A percentile compares a stretch with the other conserved stretches of the same genome.
Evolutionary conservation across 2,797 vertebrate species (phyloP).

Genomic region (Sebastes minor): DNA sequence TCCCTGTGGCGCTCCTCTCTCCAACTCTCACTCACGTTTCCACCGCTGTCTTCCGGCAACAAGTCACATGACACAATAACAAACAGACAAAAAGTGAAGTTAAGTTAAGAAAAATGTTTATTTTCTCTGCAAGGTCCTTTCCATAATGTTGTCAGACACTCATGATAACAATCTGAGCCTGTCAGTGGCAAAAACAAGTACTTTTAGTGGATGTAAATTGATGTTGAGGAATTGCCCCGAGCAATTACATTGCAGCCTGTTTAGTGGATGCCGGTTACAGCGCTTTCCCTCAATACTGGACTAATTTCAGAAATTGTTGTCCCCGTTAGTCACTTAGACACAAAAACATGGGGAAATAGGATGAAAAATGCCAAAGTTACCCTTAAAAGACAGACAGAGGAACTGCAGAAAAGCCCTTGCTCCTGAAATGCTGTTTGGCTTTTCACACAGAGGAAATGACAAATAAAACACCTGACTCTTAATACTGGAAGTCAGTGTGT

Average conservation of each 20-base stretch:
- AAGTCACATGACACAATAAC: background rate
- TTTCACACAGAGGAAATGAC: conserved; percentile 18
- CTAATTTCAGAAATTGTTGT: background rate
- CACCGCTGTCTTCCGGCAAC: background rate
- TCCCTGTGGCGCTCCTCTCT: background rate
- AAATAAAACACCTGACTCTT: background rate
- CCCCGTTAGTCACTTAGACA: background rate
- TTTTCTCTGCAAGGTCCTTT: too few species aligned
- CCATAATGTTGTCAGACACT: too few species aligned
- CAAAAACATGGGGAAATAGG: background rate
- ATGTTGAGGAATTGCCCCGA: accelerated
- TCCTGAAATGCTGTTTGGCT: background rate
- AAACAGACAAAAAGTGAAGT: background rate
- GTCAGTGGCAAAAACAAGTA: too few species aligned
- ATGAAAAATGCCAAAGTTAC: background rate
- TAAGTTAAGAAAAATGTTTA: too few species aligned
- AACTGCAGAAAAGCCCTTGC: background rate
- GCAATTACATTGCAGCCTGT: too few species aligned
- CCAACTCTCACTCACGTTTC: background rate
- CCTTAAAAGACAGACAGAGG: background rate
- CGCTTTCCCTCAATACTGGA: too few species aligned
- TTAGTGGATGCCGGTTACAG: too few species aligned
- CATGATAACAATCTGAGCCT: background rate
- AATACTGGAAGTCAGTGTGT: background rate
- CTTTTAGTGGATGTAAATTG: background rate